A percentile compares a stretch with the other conserved stretches of the same genome.
These are phyloP conservation scores for Psix sp. DNA, from an alignment of 1,140 invertebrate genomes.

Conservation along the genomic window DNA sequence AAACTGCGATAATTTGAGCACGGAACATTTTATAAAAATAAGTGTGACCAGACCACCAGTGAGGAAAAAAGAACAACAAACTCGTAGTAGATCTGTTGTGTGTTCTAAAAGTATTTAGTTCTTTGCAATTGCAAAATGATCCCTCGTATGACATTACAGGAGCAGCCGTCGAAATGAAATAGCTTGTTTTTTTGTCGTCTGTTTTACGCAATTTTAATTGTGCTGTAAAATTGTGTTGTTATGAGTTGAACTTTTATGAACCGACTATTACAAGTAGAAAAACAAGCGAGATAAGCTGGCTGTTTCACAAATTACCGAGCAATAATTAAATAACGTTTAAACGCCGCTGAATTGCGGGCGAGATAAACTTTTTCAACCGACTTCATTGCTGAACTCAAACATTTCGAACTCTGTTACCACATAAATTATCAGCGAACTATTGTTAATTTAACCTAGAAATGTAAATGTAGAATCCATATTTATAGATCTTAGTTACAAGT, in stretches of 20 bases:
- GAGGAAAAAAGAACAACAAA: too few relatives aligned
- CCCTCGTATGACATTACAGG: conserved; percentile 21
- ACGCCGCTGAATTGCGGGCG: conserved; percentile 7
- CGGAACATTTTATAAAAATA: too few relatives aligned
- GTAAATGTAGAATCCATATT: conserved; percentile 51
- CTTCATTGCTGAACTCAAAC: conserved; percentile 39
- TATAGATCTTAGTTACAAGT: conserved; percentile 47
- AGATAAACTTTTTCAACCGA: conserved; percentile 37
- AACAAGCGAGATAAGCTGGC: conserved; percentile 22
- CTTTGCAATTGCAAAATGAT: conserved; percentile 18
- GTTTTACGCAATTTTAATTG: conserved; percentile 43
- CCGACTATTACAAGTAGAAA: conserved; percentile 9
- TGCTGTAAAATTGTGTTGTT: conserved; percentile 39
- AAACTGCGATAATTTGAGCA: too few relatives aligned
- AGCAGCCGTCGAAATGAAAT: conserved; percentile 4
- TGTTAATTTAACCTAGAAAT: conserved; percentile 49
- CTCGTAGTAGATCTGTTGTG: too few relatives aligned
- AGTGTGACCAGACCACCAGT: too few relatives aligned
- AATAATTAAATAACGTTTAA: conserved; percentile 46
- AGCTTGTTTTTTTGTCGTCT: conserved; percentile 34
- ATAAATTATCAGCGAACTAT: conserved; percentile 41
- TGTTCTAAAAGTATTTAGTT: conserved; percentile 12
- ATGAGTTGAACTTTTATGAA: conserved; percentile 28
- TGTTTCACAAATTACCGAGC: conserved; percentile 31
- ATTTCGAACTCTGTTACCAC: conserved; percentile 25